These are phyloP conservation scores for Cossypha niveicapilla DNA, from an alignment of 2,797 vertebrate species.

Conservation along the genomic window DNA sequence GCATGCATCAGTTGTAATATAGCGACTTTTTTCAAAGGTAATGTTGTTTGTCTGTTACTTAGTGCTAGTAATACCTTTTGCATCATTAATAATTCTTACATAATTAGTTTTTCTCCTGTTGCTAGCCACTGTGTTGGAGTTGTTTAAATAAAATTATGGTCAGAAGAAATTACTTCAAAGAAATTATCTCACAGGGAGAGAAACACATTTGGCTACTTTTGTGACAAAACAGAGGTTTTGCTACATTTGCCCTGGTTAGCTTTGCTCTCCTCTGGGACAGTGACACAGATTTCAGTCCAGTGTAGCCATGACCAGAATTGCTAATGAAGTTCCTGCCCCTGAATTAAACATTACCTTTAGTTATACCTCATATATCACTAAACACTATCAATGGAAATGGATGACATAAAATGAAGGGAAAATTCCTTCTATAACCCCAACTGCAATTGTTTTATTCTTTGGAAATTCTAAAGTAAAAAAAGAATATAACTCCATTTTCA, in stretches of 20 bases:
- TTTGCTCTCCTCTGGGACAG: neutral
- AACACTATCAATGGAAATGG: neutral
- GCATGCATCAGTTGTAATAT: neutral
- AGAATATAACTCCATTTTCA: neutral
- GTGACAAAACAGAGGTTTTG: conserved; percentile 8
- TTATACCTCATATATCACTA: neutral
- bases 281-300: neutral
- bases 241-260: neutral
- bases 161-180: neutral
- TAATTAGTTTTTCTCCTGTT: neutral
- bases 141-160: neutral
- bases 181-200: neutral
- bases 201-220: neutral
- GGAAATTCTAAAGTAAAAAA: neutral
- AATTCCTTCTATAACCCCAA: neutral
- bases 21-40: neutral
- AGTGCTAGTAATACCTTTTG: neutral
- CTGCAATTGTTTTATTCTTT: neutral
- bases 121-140: neutral
- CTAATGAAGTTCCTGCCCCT: neutral
- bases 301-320: neutral
- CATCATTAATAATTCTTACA: neutral
- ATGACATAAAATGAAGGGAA: neutral
- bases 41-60: neutral
- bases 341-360: neutral